A percentile compares a stretch with the other conserved stretches of the same genome.
Conservation (phyloP, 2,888 invertebrate species). For the Sesia bembeciformis region DNA sequence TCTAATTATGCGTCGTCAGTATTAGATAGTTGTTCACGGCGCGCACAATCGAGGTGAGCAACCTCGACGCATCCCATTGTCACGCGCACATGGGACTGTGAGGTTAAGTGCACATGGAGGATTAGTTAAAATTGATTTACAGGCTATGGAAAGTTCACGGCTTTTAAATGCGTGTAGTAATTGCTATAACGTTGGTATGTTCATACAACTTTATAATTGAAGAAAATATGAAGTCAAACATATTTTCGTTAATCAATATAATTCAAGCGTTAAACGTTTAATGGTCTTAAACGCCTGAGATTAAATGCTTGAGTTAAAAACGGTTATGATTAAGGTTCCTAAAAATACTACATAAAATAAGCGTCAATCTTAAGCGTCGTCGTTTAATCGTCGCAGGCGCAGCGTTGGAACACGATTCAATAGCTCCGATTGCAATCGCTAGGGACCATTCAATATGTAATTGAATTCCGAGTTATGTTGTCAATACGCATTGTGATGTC, state of each 20-base stretch:
- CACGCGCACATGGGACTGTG: slow-evolving; percentile 16
- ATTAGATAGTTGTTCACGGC: slow-evolving; percentile 28
- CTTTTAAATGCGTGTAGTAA: no score
- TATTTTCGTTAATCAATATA: no score
- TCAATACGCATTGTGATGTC: slow-evolving; percentile 21
- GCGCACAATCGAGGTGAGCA: slow-evolving; percentile 50
- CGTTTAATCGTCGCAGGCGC: slow-evolving; percentile 8
- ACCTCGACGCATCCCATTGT: slow-evolving; percentile 57
- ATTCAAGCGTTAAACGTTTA: no score
- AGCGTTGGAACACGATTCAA: slow-evolving; percentile 23
- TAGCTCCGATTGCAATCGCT: slow-evolving; percentile 27
- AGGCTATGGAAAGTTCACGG: not conserved
- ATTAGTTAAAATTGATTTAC: not conserved
- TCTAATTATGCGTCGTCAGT: slow-evolving; percentile 57
- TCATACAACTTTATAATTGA: no score
- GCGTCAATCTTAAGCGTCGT: slow-evolving; percentile 8
- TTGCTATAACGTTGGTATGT: no score
- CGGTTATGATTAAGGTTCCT: not conserved
- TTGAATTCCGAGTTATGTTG: slow-evolving; percentile 29
- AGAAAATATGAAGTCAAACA: no score
- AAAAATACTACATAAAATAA: not conserved
- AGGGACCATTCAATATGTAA: slow-evolving; percentile 26
- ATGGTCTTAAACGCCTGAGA: no score
- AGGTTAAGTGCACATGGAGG: not conserved
- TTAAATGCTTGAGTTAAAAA: no score